Base-by-base conservation (phyloP, 2,113 vertebrate genomes). In the Pseudopipra pipra region DNA sequence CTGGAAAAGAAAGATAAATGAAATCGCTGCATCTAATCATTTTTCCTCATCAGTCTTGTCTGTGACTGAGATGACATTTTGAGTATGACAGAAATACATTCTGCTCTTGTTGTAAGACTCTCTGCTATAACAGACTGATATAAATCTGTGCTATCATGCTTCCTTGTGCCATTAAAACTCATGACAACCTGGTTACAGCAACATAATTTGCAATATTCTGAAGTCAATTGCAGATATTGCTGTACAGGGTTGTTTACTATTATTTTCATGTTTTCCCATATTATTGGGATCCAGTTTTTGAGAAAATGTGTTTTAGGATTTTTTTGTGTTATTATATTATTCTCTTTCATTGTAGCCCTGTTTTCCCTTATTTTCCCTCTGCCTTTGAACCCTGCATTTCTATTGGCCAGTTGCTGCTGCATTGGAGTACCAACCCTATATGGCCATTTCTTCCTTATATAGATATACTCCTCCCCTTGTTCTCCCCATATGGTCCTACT, bases 31-130 rank as follows among this genome's bases (percentile, higher is more conserved):
- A 2, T 90, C 56, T 82, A 85, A 87, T 68, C 0, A 17, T 76
- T 93, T 89, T 95, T 85, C 31, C 51, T 94, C 66, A 85, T 95
- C 74, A 87, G 65, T 76, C 93, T 87, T 91, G 24, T 65, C 89
- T 91, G 46, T 76, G 66, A 61, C 73, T 93, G 62, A 95, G 77
- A 89, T 82, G 89, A 82, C 62, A 91, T 95, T 95, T 85, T 87
- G 70, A 94, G 31, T 87, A 89, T 22, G 14, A 87, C 41, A 87
- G 44, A 95, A 92, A 96, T 87, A 81, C 25, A 24, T 92, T 72
- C 68, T 91, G 27, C 47, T 65, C 73, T 91, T 78, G 41, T 92
- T 95, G 58, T 71, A 82, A 81, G 70, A 77, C 80, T 95, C 62
- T 87, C 51, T 86, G 56, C 59, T 87, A 15, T 72, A 87, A 92